Evolutionary conservation across 2,888 invertebrate genomes (phyloP).

Genomic region (Conchocele bisecta): DNA sequence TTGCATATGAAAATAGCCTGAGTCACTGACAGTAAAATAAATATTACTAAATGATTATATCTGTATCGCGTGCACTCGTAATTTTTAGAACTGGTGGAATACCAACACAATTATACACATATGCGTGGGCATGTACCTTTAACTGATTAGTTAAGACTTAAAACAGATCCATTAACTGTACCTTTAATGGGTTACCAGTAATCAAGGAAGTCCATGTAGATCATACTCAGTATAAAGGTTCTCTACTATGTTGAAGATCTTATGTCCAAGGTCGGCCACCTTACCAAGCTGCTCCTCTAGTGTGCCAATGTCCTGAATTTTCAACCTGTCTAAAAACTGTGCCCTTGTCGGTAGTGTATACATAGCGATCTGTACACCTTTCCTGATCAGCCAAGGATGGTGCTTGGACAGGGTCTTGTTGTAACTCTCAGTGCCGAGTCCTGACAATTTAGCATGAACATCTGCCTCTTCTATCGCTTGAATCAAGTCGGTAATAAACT

Average conservation of each 20-base stretch:
- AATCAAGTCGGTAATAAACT: constrained; percentile 94
- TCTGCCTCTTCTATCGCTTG: constrained; percentile 85
- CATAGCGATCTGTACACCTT: constrained; percentile 91
- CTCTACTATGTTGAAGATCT: constrained; percentile 68
- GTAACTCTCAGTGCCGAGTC: constrained; percentile 91
- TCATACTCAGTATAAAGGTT: constrained; percentile 66
- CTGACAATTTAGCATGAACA: constrained; percentile 75
- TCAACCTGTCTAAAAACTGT: constrained; percentile 84
- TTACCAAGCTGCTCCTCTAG: constrained; percentile 55
- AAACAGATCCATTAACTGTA: too few relatives aligned
- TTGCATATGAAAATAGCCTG: too few relatives aligned
- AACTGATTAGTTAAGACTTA: too few relatives aligned
- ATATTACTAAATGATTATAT: too few relatives aligned
- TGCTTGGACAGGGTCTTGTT: constrained; percentile 92
- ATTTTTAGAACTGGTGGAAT: too few relatives aligned
- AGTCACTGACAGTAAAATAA: too few relatives aligned
- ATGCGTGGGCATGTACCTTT: too few relatives aligned
- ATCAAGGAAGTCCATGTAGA: constrained; percentile 68
- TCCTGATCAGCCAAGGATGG: constrained; percentile 92
- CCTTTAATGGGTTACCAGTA: too few relatives aligned
- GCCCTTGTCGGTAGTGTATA: constrained; percentile 91
- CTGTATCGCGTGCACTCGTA: too few relatives aligned
- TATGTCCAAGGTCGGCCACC: constrained; percentile 47
- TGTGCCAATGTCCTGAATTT: constrained; percentile 49
- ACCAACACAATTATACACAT: too few relatives aligned